Evolutionary conservation across 2,888 invertebrate species (phyloP).

Genomic region (Caprella mutica): DNA sequence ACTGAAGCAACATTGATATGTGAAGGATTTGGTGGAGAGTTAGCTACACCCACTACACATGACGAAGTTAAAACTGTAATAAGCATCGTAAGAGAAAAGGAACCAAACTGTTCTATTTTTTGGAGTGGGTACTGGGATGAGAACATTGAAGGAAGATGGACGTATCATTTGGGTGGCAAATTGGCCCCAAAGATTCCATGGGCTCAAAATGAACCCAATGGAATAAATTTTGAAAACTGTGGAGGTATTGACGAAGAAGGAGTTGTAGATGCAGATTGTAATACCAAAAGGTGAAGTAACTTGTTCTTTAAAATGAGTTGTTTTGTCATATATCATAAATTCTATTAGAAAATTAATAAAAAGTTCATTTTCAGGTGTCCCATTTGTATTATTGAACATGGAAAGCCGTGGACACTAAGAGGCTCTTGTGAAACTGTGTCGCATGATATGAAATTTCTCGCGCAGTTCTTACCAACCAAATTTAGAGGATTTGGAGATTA

Average conservation of each 20-base stretch:
- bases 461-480: too few species aligned
- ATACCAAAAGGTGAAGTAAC: neutral
- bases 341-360: too few species aligned
- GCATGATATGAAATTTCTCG: too few species aligned
- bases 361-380: too few species aligned
- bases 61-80: neutral
- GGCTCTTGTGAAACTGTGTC: slow-evolving; percentile 9
- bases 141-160: slow-evolving; percentile 14
- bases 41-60: neutral
- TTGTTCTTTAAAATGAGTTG: too few species aligned
- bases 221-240: slow-evolving; percentile 24
- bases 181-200: slow-evolving; percentile 7
- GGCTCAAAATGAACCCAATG: slow-evolving; percentile 24
- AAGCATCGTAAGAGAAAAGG: neutral
- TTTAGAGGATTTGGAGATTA: too few species aligned
- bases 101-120: neutral
- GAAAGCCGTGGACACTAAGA: slow-evolving; percentile 1
- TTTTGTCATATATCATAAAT: too few species aligned
- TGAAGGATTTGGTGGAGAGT: slow-evolving; percentile 18
- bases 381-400: neutral
- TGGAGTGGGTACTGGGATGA: slow-evolving; percentile 15
- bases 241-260: slow-evolving; percentile 14
- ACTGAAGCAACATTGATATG: slow-evolving; percentile 11
- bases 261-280: slow-evolving; percentile 16
- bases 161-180: slow-evolving; percentile 2